Conservation (phyloP, 2,888 invertebrate species). For the Bembecia ichneumoniformis region DNA sequence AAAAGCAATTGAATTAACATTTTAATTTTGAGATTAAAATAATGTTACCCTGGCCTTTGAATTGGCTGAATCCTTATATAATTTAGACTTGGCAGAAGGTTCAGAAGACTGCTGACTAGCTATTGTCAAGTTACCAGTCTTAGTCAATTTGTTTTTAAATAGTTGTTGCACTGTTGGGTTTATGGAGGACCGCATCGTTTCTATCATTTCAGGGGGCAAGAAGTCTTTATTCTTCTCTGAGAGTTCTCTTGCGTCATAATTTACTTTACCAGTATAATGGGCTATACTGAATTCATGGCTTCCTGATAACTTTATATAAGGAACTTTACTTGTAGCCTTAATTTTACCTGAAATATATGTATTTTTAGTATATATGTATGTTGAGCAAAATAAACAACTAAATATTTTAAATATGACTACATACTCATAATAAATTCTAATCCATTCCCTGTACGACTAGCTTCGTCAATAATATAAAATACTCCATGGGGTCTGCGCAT, state of each 20-base stretch:
- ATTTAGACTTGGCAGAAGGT: slow-evolving; percentile 38
- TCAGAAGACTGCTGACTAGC: slow-evolving; percentile 51
- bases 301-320: slow-evolving; percentile 70
- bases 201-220: slow-evolving; percentile 90
- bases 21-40: slow-evolving; percentile 10
- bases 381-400: slow-evolving; percentile 20
- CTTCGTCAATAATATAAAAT: slow-evolving; percentile 89
- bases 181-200: slow-evolving; percentile 83
- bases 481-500: slow-evolving; percentile 88
- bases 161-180: slow-evolving; percentile 80
- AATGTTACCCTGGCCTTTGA: slow-evolving; percentile 61
- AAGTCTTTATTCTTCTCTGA: slow-evolving; percentile 93
- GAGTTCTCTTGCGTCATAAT: slow-evolving; percentile 87
- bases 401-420: slow-evolving; percentile 8
- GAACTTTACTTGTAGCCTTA: slow-evolving; percentile 61
- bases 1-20: background rate
- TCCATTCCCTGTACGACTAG: slow-evolving; percentile 80
- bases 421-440: slow-evolving; percentile 82
- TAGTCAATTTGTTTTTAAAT: slow-evolving; percentile 87
- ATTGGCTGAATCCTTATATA: slow-evolving; percentile 62
- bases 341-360: slow-evolving; percentile 63
- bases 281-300: slow-evolving; percentile 85
- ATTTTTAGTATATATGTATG: background rate
- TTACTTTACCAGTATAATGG: slow-evolving; percentile 92
- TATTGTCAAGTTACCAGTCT: slow-evolving; percentile 86